A percentile compares a stretch with the other conserved stretches of the same genome.
Evolutionary conservation across 2,113 vertebrate species (phyloP).

Genomic region (Onychorhynchus coronatus): DNA sequence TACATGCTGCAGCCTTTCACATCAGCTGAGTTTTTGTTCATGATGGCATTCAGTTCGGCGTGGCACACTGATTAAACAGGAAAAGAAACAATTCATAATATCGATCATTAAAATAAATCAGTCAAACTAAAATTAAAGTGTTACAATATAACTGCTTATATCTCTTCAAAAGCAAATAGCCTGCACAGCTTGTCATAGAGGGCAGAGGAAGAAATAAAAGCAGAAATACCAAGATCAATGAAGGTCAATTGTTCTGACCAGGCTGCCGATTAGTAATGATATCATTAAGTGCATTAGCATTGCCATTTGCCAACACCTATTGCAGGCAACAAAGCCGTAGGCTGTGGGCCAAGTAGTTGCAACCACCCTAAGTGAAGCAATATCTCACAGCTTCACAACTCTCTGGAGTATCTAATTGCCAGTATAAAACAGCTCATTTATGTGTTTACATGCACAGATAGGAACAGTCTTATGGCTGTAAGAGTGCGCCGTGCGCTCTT

Average conservation of each 20-base stretch:
- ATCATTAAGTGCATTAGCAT: conserved; percentile 18
- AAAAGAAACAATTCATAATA: neutral
- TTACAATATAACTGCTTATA: conserved; percentile 21
- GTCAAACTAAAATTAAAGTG: conserved; percentile 44
- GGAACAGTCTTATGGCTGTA: neutral
- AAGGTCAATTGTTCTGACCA: conserved; percentile 42
- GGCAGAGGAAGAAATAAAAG: conserved; percentile 20
- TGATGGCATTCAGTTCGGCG: conserved; percentile 94
- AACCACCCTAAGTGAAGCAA: conserved; percentile 33
- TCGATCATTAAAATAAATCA: conserved; percentile 3
- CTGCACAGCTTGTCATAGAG: conserved; percentile 36
- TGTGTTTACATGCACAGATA: conserved; percentile 54
- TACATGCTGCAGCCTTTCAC: conserved; percentile 95
- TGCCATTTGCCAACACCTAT: conserved; percentile 50
- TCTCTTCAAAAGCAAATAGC: conserved; percentile 53
- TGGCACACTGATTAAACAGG: conserved; percentile 86
- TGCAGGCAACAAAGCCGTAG: conserved; percentile 48
- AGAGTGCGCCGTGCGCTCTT: neutral
- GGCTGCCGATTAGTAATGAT: conserved; percentile 36
- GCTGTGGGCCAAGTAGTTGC: conserved; percentile 59
- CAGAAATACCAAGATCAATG: conserved; percentile 35
- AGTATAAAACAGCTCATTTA: conserved; percentile 65
- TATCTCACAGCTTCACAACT: conserved; percentile 64
- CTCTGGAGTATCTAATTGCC: conserved; percentile 55
- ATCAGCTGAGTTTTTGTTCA: conserved; percentile 96